Base-by-base conservation (phyloP, 2,888 invertebrate genomes). In the Drosophila leonis region DNA sequence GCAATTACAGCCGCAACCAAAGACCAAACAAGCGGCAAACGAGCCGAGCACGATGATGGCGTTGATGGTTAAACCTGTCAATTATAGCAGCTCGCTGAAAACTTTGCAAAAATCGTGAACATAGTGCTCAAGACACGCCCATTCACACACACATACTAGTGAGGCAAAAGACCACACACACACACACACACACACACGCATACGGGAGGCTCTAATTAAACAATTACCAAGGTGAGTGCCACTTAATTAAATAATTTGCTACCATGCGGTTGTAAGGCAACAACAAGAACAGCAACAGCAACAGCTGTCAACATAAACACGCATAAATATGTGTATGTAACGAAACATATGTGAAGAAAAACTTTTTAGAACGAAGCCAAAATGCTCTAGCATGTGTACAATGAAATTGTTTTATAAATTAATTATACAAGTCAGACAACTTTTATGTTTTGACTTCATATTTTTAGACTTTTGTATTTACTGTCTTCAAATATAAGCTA, bases 221-320 rank as follows among this genome's bases (percentile, higher is more conserved):
- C 85, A 89, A 86, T 86, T 86, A 86, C 75, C 85, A 72, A 87
- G 82, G 88, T 84, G 88, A 84, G 88, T 87, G 74, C 76, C 90
- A 87, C 85, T 87, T 86, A 86, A 86, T 86, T 87, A 81, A 86
- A 86, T 84, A 89, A 86, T 89, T 89, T 83, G 78, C 83, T 89
- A 65, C 80, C 86, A 69, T 83, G 83, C 63, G 83, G 87, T 72
- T 66, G 62, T 72, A 73, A 70, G 78, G 61, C 48, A 65, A 63
- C 81, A 71, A 84, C 72, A 72, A 73, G 52, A 73, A 57, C 27
- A 59, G 33, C 61, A 41, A 55, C 15, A 42, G 42, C 64, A 72
- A 70, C 61, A 72, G 57, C 70, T 69, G 75, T 61, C 54, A 68
- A 44, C 65, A 56, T 55, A 46, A 33, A 33, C 54, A 55, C 72